Evolutionary conservation across 2,113 vertebrate genomes (phyloP).

Genomic region (Hyperoodon ampullatus): DNA sequence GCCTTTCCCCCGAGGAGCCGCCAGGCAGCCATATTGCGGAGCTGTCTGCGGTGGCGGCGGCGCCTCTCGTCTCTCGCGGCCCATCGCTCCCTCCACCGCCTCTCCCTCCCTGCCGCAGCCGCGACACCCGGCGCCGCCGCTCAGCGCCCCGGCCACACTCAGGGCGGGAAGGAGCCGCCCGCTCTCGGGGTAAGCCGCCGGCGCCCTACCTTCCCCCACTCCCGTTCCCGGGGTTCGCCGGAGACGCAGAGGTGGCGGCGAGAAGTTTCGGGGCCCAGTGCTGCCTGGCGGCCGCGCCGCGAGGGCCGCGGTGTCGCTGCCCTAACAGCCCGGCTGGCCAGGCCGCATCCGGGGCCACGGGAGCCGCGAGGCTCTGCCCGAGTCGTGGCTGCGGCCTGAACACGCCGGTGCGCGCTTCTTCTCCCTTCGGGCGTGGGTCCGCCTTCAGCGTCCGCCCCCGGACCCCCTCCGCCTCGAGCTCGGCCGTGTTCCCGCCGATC

Average conservation of each 20-base stretch:
- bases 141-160: slow-evolving; percentile 17
- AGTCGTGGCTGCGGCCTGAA: not conserved
- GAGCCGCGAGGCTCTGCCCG: not conserved
- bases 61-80: slow-evolving; percentile 56
- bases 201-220: not conserved
- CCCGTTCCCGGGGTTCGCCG: not conserved
- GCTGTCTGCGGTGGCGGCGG: slow-evolving; percentile 79
- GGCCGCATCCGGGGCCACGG: not conserved
- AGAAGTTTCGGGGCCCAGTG: not conserved
- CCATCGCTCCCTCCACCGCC: not conserved
- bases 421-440: not conserved
- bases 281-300: not conserved
- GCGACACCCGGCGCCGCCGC: not conserved
- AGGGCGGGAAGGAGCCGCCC: not conserved
- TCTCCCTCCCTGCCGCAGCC: not conserved
- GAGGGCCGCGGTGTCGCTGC: not conserved
- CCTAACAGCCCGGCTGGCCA: not conserved
- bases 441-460: not conserved
- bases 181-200: slow-evolving; percentile 45
- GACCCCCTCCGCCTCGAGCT: not conserved
- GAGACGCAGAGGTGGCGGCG: slow-evolving; percentile 66
- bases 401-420: not conserved
- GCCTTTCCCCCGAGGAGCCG: slow-evolving; percentile 2
- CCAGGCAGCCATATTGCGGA: slow-evolving; percentile 85
- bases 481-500: not conserved